A percentile compares a stretch with the other conserved stretches of the same genome.
Conservation (phyloP, 2,888 invertebrate species). For the Drosophila kanekoi region DNA sequence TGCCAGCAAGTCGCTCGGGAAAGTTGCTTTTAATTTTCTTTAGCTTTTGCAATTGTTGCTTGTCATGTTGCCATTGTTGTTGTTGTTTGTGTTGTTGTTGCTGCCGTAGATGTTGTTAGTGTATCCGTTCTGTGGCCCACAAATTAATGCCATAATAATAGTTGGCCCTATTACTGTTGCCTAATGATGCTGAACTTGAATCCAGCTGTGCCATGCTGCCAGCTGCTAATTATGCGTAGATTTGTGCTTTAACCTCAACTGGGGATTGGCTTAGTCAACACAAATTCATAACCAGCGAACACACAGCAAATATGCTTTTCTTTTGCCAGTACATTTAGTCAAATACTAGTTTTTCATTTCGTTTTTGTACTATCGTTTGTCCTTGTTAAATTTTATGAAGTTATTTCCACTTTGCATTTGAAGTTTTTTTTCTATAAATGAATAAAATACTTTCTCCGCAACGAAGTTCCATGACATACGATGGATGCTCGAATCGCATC, state of each 20-base stretch:
- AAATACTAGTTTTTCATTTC: not conserved
- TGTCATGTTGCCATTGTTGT: slow-evolving; percentile 44
- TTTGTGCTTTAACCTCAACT: slow-evolving; percentile 34
- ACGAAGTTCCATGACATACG: no score
- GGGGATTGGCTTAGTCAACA: slow-evolving; percentile 33
- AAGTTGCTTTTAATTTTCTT: slow-evolving; percentile 78
- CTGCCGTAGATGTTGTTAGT: no score
- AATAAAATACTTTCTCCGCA: no score
- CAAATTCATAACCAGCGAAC: not conserved
- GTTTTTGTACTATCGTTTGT: not conserved
- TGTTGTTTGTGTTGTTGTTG: slow-evolving; percentile 13
- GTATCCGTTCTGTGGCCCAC: slow-evolving; percentile 56
- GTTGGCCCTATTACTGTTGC: slow-evolving; percentile 68
- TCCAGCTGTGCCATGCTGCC: slow-evolving; percentile 68
- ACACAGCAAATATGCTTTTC: slow-evolving; percentile 5
- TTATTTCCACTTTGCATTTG: no score
- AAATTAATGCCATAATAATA: slow-evolving; percentile 81
- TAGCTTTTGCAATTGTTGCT: slow-evolving; percentile 59
- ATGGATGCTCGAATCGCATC: no score
- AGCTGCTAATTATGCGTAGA: slow-evolving; percentile 77
- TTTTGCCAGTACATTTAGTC: not conserved
- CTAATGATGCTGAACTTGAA: slow-evolving; percentile 76
- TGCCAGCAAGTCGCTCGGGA: slow-evolving; percentile 76
- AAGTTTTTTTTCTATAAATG: no score
- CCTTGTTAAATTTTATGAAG: no score